Percentiles rank a stretch among this genome's conserved stretches.
phyloP scores from a whole-genome alignment of 2,113 vertebrate genomes.

The Poicephalus meyeri region DNA sequence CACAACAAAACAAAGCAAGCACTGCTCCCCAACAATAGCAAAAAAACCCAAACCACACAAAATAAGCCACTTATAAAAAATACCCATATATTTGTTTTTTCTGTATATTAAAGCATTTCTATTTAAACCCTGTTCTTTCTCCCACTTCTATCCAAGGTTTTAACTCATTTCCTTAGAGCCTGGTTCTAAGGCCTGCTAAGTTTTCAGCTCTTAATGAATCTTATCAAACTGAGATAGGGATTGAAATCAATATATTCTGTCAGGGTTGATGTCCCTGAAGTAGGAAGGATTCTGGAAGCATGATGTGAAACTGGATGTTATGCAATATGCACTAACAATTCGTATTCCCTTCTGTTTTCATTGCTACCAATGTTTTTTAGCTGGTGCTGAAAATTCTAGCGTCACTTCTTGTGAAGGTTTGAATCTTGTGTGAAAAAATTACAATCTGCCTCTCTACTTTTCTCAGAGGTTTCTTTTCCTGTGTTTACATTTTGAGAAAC shows the following conservation, averaged over 20 bases:
- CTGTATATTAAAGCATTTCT: not conserved
- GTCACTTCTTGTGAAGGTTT: not conserved
- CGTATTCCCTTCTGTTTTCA: not conserved
- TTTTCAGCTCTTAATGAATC: not conserved
- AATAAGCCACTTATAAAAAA: not conserved
- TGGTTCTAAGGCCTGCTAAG: not conserved
- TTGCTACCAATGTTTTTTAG: not conserved
- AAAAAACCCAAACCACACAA: not conserved
- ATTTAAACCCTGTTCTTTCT: not conserved
- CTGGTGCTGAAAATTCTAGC: not conserved
- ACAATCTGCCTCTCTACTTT: not conserved
- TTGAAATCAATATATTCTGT: not conserved
- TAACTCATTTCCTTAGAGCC: not conserved
- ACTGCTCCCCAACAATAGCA: not conserved
- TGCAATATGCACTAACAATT: not conserved
- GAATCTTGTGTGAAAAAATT: not conserved
- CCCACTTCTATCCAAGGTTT: not conserved
- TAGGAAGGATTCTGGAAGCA: not conserved
- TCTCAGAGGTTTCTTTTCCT: not conserved
- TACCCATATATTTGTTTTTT: not conserved
- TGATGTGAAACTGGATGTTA: not conserved
- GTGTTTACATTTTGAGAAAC: rapidly evolving
- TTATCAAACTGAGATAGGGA: not conserved
- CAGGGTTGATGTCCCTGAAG: not conserved
- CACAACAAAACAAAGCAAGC: not conserved